A percentile compares a stretch with the other conserved stretches of the same genome.
Conservation (phyloP, 2,797 vertebrate species). For the Benthosema pterotum region DNA sequence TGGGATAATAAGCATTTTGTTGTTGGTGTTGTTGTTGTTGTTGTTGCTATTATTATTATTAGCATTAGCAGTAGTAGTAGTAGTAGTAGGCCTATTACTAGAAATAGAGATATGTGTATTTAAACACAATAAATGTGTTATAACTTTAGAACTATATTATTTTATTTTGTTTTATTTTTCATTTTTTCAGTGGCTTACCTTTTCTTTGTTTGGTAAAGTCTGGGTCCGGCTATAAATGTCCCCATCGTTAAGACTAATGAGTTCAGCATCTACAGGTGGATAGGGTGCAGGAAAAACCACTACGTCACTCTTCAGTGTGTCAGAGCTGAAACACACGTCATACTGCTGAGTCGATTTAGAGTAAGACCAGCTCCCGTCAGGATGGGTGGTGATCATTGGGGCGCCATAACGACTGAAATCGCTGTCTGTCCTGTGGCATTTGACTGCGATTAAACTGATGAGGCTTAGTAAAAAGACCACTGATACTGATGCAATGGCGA, state of each 20-base stretch:
- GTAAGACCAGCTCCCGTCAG: constrained; percentile 75
- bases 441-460: constrained; percentile 68
- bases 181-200: constrained; percentile 48
- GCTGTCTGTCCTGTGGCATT: constrained; percentile 61
- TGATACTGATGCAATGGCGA: constrained; percentile 71
- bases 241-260: constrained; percentile 70
- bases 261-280: constrained; percentile 62
- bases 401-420: constrained; percentile 65
- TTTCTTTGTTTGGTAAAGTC: constrained; percentile 64
- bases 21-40: too few species aligned
- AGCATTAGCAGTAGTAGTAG: too few species aligned
- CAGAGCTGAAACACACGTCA: constrained; percentile 76
- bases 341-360: constrained; percentile 76
- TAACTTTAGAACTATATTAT: too few species aligned
- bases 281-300: constrained; percentile 63
- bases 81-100: too few species aligned
- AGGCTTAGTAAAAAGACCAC: constrained; percentile 73
- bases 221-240: constrained; percentile 69
- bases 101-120: too few species aligned
- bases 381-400: constrained; percentile 70
- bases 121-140: too few species aligned
- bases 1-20: too few species aligned
- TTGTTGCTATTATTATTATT: too few species aligned
- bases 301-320: constrained; percentile 73
- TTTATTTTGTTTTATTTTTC: too few species aligned